Base-by-base conservation (phyloP, 2,888 invertebrate species). In the Pollenia labialis region DNA sequence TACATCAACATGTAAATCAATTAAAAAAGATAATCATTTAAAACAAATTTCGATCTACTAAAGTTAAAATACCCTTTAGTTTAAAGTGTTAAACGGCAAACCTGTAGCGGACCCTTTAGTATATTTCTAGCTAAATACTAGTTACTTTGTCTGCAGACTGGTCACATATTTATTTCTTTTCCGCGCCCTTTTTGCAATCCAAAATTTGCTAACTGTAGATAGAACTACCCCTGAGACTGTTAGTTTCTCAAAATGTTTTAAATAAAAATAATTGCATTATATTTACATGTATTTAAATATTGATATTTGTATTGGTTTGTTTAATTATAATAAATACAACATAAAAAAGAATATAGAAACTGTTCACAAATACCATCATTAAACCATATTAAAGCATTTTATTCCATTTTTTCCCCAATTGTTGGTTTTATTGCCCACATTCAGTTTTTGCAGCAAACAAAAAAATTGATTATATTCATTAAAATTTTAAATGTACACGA, bases 401-500 rank as follows among this genome's bases (percentile, higher is more conserved):
- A 42, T 72, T 69, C 46, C 23, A 18, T 23, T 68, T 79, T 69
- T 62, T 56, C n/a, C 44, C 9, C 18, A 12, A 56, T 81, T 58
- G 44, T 50, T 58, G 14, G 23, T 71, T 52, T 69, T 18, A 32
- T 69, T 52, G 48, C n/a, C 23, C 60, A 75, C 58, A 62, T 52
- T 54, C 23, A 50, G 42, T 58, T 54, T 44, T 72, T 48, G 58
- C 14, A 74, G 16, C 58, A 81, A 76, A 23, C n/a, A n/a, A 58
- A 68, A 54, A n/a, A 68, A 68, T 60, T 80, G 44, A 84, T 84
- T 84, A 71, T 76, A 72, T 81, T 85, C 71, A 85, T 81, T 85
- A 85, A 72, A 77, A 74, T 81, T 81, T 85, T 77, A 81, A 77
- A 77, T 85, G 76, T 62, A 44, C 72, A 60, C 77, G 85, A 81